phyloP scores from a whole-genome alignment of 2,888 invertebrate genomes.

The Metopia argyrocephala region DNA sequence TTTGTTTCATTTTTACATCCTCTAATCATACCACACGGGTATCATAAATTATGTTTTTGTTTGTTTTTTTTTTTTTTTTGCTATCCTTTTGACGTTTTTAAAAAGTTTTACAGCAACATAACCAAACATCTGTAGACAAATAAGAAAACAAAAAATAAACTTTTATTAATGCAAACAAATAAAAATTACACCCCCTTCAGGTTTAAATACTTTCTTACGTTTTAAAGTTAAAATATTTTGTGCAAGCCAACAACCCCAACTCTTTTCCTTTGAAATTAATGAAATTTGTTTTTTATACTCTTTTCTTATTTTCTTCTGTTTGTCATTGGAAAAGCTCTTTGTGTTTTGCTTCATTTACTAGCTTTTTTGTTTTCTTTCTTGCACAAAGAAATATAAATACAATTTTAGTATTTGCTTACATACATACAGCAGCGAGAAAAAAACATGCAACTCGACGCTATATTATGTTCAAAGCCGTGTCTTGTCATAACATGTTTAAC shows the following conservation, averaged over 20 bases:
- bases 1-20: conserved; percentile 2
- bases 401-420: conserved; percentile 43
- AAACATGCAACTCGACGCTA: conserved; percentile 59
- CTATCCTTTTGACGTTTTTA: not conserved
- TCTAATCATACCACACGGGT: conserved; percentile 57
- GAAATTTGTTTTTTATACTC: conserved; percentile 33
- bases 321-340: conserved; percentile 54
- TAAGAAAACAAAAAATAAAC: conserved; percentile 15
- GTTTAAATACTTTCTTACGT: conserved; percentile 54
- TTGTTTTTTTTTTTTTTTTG: conserved; percentile 15
- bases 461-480: too few species aligned
- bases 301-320: conserved; percentile 31
- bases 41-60: conserved; percentile 56
- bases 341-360: conserved; percentile 39
- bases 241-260: conserved; percentile 13
- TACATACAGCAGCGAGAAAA: conserved; percentile 45
- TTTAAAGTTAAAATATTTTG: conserved; percentile 17
- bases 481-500: too few species aligned
- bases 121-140: conserved; percentile 34
- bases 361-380: conserved; percentile 1
- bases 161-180: conserved; percentile 49
- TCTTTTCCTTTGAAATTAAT: conserved; percentile 29
- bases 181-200: conserved; percentile 62
- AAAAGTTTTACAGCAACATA: conserved; percentile 15
- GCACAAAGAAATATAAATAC: not conserved